Base-by-base conservation (phyloP, 2,797 vertebrate species). In the Corythornis leucogaster region DNA sequence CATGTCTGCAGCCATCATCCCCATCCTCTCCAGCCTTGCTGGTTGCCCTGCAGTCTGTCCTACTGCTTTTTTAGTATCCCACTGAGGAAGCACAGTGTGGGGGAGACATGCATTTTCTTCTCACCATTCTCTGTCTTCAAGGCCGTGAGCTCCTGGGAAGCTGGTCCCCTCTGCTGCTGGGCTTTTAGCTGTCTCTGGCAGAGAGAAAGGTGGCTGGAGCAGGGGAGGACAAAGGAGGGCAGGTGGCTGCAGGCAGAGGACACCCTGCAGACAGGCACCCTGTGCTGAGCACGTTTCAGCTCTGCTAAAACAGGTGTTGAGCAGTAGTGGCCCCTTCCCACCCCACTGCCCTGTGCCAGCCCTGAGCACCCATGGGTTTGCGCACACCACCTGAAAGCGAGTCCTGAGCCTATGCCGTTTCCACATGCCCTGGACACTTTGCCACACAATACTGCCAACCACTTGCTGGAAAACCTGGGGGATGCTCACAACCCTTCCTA, bases 61-160 rank as follows among this genome's bases (percentile, higher is more conserved):
- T 64, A 16, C 21, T 35, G 35, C 38, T 61, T 73, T 53, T 28
- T 42, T 73, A 31, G 15, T 26, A 30, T 20, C 58, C 50, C 30
- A 42, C 25, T 21, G 50, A 45, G 43, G 33, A 74, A 69, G 25
- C 31, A 53, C 17, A 25, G 4, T 0, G 0, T 0, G 5, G 25
- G 33, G 22, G 14, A 78, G 43, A 8, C 2, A 30, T 11, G 1
- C 2, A 6, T 42, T 64, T 80, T 75, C 87, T 76, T 21, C 97
- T 98, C 87, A 98, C 98, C 97, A 3, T 96, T 89, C 55, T 96
- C 92, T 74, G 67, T 85, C 79, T 85, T 96, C 89, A 97, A 42
- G 71, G 87, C 80, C 0, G 80, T 85, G 64, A 97, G 87, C 89
- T 98, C 97, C 89, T 93, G 95, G 57, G 91, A 74, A 57, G 78